A percentile compares a stretch with the other conserved stretches of the same genome.
Evolutionary conservation across 1,140 invertebrate species (phyloP).

Genomic region (Drosophila prosaltans): DNA sequence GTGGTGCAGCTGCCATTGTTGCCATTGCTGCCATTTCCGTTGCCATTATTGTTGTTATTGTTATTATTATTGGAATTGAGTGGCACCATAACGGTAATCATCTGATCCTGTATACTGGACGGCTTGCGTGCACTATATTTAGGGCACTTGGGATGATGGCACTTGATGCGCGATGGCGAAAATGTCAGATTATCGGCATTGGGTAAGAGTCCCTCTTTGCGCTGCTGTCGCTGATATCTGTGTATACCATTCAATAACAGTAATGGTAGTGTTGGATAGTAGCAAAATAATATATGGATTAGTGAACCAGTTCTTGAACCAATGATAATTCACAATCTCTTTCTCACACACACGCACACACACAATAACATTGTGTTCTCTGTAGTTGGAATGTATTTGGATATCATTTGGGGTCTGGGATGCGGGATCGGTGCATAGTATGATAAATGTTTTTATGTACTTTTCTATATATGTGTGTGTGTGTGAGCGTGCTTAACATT

Average conservation of each 20-base stretch:
- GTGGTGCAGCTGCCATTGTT: slow-evolving; percentile 46
- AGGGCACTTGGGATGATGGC: slow-evolving; percentile 83
- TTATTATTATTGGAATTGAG: slow-evolving; percentile 76
- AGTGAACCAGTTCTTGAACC: slow-evolving; percentile 24
- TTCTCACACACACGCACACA: slow-evolving; percentile 25
- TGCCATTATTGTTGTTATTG: slow-evolving; percentile 57
- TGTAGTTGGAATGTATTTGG: slow-evolving; percentile 27
- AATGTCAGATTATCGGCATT: slow-evolving; percentile 82
- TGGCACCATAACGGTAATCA: slow-evolving; percentile 83
- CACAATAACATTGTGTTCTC: slow-evolving; percentile 54
- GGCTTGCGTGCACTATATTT: slow-evolving; percentile 81
- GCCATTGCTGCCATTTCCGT: slow-evolving; percentile 33
- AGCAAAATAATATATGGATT: slow-evolving; percentile 48
- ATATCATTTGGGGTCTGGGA: background rate
- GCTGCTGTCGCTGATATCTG: slow-evolving; percentile 80
- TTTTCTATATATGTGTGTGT: slow-evolving; percentile 17
- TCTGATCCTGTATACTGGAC: slow-evolving; percentile 82
- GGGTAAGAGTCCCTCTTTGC: slow-evolving; percentile 79
- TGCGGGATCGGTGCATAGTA: slow-evolving; percentile 28
- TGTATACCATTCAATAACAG: background rate
- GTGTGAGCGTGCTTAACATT: slow-evolving; percentile 65
- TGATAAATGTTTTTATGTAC: background rate
- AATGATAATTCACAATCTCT: background rate
- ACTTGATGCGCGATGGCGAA: slow-evolving; percentile 82
- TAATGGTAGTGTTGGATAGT: background rate